These are phyloP conservation scores for Syngnathus floridae DNA, from an alignment of 2,113 vertebrate genomes.

Conservation along the genomic window DNA sequence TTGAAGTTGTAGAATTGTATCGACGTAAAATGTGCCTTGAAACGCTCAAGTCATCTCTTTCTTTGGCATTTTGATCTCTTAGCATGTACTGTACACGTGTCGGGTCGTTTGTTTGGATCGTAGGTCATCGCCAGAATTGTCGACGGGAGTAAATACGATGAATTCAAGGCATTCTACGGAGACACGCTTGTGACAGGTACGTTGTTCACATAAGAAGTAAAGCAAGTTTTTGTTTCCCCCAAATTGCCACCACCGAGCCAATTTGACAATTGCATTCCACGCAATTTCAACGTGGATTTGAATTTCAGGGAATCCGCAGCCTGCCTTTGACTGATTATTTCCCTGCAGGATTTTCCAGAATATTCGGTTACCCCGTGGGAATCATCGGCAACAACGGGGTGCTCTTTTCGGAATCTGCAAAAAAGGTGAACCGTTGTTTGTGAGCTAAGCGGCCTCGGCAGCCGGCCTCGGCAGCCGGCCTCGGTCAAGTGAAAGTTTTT, in stretches of 20 bases:
- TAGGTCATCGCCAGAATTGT: slow-evolving; percentile 95
- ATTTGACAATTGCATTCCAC: too few relatives aligned
- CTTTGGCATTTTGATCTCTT: not conserved
- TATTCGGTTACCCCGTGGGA: slow-evolving; percentile 94
- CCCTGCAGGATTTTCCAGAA: slow-evolving; percentile 86
- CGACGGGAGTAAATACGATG: slow-evolving; percentile 94
- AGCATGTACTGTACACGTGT: not conserved
- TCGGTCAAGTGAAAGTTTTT: slow-evolving; percentile 2
- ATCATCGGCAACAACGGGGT: slow-evolving; percentile 98
- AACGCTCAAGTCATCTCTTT: too few relatives aligned
- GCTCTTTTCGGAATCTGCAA: slow-evolving; percentile 95
- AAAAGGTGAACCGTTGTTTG: slow-evolving; percentile 75
- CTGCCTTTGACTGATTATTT: not conserved
- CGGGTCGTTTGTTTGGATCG: slow-evolving; percentile 20
- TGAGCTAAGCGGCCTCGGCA: not conserved
- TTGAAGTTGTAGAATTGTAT: not conserved
- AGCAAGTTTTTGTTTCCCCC: too few relatives aligned
- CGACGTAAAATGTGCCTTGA: too few relatives aligned
- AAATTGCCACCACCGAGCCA: too few relatives aligned
- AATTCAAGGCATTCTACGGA: slow-evolving; percentile 98
- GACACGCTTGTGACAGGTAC: slow-evolving; percentile 94
- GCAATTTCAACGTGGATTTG: too few relatives aligned
- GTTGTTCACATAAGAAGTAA: not conserved
- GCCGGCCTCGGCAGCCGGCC: too few relatives aligned
- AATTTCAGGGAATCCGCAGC: not conserved